Conservation (phyloP, 2,888 invertebrate species). For the Catocala sponsa region DNA sequence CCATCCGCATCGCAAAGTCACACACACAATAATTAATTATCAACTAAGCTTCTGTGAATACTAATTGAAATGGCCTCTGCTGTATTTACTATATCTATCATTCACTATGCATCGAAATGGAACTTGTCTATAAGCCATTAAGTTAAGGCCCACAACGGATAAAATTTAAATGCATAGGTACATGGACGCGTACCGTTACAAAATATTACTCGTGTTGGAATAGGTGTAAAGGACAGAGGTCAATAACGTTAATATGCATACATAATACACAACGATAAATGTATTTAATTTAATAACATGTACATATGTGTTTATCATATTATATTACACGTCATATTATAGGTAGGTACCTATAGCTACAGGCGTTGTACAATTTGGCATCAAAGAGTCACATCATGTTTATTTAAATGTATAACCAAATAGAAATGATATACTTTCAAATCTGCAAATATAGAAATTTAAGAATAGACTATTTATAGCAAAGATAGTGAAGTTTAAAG, state of each 20-base stretch:
- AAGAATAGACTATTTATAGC: background rate
- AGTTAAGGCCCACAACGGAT: conserved; percentile 14
- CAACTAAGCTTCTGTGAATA: conserved; percentile 58
- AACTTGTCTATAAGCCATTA: conserved; percentile 18
- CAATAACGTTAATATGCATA: conserved; percentile 8
- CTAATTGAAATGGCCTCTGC: conserved; percentile 55
- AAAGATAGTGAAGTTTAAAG: background rate
- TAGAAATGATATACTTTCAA: too few relatives aligned
- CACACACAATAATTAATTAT: conserved; percentile 68
- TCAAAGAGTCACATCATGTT: too few relatives aligned
- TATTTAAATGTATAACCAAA: too few relatives aligned
- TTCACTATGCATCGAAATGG: background rate
- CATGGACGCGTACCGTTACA: conserved; percentile 11
- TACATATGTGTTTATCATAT: background rate
- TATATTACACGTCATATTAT: background rate
- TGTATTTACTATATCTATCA: conserved; percentile 31
- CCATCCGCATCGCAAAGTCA: conserved; percentile 74
- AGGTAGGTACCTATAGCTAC: background rate
- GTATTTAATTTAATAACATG: background rate
- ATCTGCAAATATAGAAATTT: too few relatives aligned
- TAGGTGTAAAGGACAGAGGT: conserved; percentile 21
- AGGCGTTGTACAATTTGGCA: too few relatives aligned
- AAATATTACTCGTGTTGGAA: conserved; percentile 16
- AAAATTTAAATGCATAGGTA: conserved; percentile 20
- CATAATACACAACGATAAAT: background rate